These are phyloP conservation scores for Atractosteus spatula DNA, from an alignment of 2,113 vertebrate species.

Conservation along the genomic window DNA sequence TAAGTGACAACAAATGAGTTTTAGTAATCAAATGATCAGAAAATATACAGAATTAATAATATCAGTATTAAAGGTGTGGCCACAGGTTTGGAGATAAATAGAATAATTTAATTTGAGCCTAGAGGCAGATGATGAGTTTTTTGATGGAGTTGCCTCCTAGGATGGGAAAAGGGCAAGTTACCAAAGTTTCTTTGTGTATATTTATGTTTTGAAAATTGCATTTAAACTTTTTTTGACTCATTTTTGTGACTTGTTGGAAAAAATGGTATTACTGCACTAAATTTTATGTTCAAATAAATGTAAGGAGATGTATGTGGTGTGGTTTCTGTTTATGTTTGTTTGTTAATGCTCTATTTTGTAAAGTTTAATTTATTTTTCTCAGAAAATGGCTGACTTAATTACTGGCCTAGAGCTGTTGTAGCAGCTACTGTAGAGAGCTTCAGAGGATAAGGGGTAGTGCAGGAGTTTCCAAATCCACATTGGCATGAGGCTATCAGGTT, in stretches of 20 bases:
- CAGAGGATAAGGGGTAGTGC: background rate
- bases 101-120: too few relatives aligned
- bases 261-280: too few relatives aligned
- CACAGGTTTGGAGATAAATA: too few relatives aligned
- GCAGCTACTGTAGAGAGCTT: too few relatives aligned
- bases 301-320: background rate
- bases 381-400: too few relatives aligned
- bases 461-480: background rate
- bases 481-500: background rate
- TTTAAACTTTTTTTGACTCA: background rate
- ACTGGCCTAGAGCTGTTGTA: too few relatives aligned
- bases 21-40: too few relatives aligned
- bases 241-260: too few relatives aligned
- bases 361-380: background rate
- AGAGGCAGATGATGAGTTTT: background rate
- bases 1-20: too few relatives aligned
- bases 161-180: slow-evolving; percentile 70
- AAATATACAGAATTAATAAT: too few relatives aligned
- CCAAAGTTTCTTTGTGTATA: slow-evolving; percentile 29
- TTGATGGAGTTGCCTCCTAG: slow-evolving; percentile 52
- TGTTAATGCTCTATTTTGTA: too few relatives aligned
- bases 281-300: background rate
- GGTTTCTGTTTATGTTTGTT: background rate
- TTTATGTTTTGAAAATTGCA: slow-evolving; percentile 4
- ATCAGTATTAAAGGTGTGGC: too few relatives aligned